A percentile compares a stretch with the other conserved stretches of the same genome.
Evolutionary conservation across 23 tunicate genomes (phyloP).

Genomic region (Trididemnum nubilum): DNA sequence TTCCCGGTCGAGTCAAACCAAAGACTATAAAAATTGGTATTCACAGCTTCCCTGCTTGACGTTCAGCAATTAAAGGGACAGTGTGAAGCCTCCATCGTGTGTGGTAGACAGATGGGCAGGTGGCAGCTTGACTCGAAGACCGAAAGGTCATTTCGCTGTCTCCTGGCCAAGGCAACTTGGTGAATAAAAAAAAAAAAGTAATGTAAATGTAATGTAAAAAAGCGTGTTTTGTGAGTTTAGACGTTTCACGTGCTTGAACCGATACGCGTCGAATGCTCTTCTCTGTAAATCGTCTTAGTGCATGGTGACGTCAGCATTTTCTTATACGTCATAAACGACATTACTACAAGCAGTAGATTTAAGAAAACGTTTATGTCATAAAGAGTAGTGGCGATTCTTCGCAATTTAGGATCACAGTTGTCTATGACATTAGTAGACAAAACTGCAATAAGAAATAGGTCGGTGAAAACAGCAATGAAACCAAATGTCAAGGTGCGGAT

Average conservation of each 20-base stretch:
- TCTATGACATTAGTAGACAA: slow-evolving; percentile 3
- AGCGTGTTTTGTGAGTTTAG: no score
- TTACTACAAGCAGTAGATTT: slow-evolving; percentile 5
- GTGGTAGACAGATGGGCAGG: no score
- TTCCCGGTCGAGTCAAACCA: no score
- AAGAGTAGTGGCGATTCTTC: slow-evolving; percentile 11
- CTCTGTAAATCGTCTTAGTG: background rate
- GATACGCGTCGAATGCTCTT: background rate
- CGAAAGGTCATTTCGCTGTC: no score
- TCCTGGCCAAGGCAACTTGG: no score
- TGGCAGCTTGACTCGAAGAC: no score
- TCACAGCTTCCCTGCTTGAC: no score
- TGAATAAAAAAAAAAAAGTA: no score
- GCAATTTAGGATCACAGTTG: background rate
- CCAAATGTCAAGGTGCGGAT: slow-evolving; percentile 1
- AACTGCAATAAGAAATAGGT: background rate
- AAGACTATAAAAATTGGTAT: no score
- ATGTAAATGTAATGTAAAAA: no score
- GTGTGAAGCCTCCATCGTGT: no score
- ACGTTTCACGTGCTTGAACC: background rate
- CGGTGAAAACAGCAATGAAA: background rate
- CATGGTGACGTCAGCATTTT: slow-evolving; percentile 25
- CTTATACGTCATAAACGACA: slow-evolving; percentile 15
- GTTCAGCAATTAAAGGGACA: no score
- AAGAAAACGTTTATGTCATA: slow-evolving; percentile 25